Base-by-base conservation (phyloP, 1,140 invertebrate species). In the Pseudomyrmex pallidus region DNA sequence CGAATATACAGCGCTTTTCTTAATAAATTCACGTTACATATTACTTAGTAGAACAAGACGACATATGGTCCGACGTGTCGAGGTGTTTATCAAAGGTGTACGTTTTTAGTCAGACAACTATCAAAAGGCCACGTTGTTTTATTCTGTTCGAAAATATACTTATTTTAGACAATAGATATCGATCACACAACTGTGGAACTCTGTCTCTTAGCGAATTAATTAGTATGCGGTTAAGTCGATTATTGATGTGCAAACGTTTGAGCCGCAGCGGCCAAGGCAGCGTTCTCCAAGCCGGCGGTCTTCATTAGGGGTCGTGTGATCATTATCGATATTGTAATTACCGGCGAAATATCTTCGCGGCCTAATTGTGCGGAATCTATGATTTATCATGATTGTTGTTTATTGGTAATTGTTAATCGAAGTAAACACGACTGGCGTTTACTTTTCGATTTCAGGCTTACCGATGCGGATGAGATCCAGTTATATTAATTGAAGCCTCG, bases 321-420 rank as follows among this genome's bases (percentile, higher is more conserved):
- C 66, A 61, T 80, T 72, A 80, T 20, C 54, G 20, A 78, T 78
- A 78, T 78, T 78, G 64, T 80, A 80, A 80, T 80, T 80, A 80
- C 17, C 3, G 15, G 20, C 66, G 54, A 72, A 72, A 80, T 80
- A 80, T 80, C 66, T 70, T 25, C 9, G 66, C 9, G 54, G 54
- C 44, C 35, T 57, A 61, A 64, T 66, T 44, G 17, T 20, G 12
- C 12, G 22, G 46, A 78, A 78, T 57, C 73, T 25, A 70, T 17
- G 10, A 80, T 80, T 70, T 72, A n/a, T 80, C 54, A 70, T 54
- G 22, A 70, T 80, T 80, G 66, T 59, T 46, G n/a, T 80, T 80
- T 2, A 17, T 70, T n/a, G 10, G n/a, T 61, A 72, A 80, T 80
- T 59, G 44, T 72, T 59, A 22, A 17, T 35, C 54, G 15, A 22